Percentiles rank a stretch among this genome's conserved stretches.
These are phyloP conservation scores for Calypte anna DNA, from an alignment of 2,113 vertebrate species.

Conservation along the genomic window DNA sequence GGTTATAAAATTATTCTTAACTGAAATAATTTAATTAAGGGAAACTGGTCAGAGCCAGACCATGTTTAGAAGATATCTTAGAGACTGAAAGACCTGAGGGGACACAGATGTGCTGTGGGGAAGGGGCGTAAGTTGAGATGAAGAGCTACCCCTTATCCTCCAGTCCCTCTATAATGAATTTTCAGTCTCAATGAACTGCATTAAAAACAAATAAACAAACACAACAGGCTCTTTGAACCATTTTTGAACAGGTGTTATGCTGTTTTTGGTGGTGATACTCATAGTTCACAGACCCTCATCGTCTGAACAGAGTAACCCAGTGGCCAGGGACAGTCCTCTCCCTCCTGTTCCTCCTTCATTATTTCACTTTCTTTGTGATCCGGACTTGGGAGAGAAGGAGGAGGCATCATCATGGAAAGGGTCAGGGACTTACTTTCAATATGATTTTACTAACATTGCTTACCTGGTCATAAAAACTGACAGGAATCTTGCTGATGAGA, in stretches of 20 bases:
- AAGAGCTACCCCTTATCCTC: not conserved
- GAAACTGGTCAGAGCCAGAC: not conserved
- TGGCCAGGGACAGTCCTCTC: not conserved
- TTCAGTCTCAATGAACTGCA: not conserved
- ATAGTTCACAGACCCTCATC: not conserved
- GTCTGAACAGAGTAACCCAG: not conserved
- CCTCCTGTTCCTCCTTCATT: not conserved
- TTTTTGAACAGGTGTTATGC: accelerated
- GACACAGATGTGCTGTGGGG: not conserved
- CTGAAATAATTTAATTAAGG: not conserved
- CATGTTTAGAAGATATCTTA: not conserved
- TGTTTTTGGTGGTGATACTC: not conserved
- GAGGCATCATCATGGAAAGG: not conserved
- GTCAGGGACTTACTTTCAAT: not conserved
- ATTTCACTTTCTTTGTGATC: not conserved
- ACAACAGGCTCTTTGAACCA: not conserved
- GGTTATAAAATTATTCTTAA: not conserved
- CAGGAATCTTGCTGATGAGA: not conserved
- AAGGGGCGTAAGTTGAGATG: not conserved
- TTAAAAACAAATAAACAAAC: not conserved
- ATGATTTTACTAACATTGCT: not conserved
- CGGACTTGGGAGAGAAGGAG: not conserved
- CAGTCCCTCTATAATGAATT: not conserved
- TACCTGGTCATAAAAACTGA: not conserved
- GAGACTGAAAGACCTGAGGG: not conserved